These are phyloP conservation scores for Cynopterus brachyotis DNA, from an alignment of 2,113 vertebrate genomes.

Conservation along the genomic window DNA sequence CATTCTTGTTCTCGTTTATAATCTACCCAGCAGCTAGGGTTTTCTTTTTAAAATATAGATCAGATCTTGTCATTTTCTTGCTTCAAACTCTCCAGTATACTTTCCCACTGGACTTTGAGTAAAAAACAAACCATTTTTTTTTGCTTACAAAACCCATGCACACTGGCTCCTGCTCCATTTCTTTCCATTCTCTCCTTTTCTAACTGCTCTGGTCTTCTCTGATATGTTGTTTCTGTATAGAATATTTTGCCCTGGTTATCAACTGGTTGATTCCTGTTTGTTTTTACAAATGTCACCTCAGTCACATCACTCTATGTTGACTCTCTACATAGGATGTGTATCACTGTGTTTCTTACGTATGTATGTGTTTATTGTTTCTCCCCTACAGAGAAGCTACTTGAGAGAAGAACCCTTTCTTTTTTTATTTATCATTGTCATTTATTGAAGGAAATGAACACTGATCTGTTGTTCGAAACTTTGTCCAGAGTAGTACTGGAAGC, in stretches of 20 bases:
- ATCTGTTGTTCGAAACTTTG: slow-evolving; percentile 37
- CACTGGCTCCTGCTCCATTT: not conserved
- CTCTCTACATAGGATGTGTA: not conserved
- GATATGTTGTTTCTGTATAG: not conserved
- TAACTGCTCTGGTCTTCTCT: not conserved
- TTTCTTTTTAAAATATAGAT: not conserved
- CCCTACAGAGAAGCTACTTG: not conserved
- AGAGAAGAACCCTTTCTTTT: slow-evolving; percentile 16
- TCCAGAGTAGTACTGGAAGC: not conserved
- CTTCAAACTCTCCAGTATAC: not conserved
- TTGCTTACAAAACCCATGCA: not conserved
- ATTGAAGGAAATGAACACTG: slow-evolving; percentile 1
- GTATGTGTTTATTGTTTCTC: not conserved
- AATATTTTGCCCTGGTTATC: not conserved
- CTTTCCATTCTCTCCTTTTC: not conserved
- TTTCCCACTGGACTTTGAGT: not conserved
- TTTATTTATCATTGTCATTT: not conserved
- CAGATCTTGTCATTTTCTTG: not conserved
- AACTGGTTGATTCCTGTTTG: not conserved
- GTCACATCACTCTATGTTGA: not conserved
- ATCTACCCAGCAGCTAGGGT: not conserved
- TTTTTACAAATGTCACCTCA: not conserved
- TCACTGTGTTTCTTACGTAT: not conserved
- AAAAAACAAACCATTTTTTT: not conserved
- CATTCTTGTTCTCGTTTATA: not conserved